A percentile compares a stretch with the other conserved stretches of the same genome.
phyloP scores from a whole-genome alignment of 1,140 invertebrate genomes.

The Zaprionus vittiger region DNA sequence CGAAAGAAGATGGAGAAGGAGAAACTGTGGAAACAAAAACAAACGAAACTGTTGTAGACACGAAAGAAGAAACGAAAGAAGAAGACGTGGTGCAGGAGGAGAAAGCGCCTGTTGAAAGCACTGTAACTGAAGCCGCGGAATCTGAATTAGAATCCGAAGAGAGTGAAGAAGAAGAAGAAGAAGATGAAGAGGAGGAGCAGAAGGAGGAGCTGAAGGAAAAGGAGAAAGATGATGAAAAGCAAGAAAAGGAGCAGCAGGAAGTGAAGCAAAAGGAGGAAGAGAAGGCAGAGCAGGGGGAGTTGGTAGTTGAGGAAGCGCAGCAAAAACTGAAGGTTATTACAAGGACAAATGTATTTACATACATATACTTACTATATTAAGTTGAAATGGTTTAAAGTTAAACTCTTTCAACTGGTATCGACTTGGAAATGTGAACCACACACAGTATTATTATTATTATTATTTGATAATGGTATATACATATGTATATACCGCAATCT shows the following conservation, averaged over 20 bases:
- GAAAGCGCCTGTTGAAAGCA: not conserved
- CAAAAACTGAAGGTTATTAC: not conserved
- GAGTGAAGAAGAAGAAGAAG: slow-evolving; percentile 20
- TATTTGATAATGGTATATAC: too few species aligned
- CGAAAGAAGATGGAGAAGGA: not conserved
- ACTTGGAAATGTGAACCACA: too few species aligned
- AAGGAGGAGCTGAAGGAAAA: not conserved
- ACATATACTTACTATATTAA: not conserved
- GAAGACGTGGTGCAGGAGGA: not conserved
- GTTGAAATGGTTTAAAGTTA: not conserved
- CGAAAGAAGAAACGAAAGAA: not conserved
- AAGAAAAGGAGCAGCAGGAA: not conserved
- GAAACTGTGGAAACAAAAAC: not conserved
- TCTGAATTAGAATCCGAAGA: slow-evolving; percentile 17
- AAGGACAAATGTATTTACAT: not conserved
- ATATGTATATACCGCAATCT: too few species aligned
- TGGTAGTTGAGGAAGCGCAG: not conserved
- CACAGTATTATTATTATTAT: too few species aligned
- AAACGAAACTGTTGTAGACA: slow-evolving; percentile 3
- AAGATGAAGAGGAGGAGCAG: slow-evolving; percentile 11
- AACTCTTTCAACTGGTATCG: too few species aligned
- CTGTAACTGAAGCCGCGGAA: not conserved
- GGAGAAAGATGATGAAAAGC: slow-evolving; percentile 20
- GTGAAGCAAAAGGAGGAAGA: not conserved
- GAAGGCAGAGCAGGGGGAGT: not conserved